These are phyloP conservation scores for Dasyornis broadbenti DNA, from an alignment of 2,113 vertebrate species.

Conservation along the genomic window DNA sequence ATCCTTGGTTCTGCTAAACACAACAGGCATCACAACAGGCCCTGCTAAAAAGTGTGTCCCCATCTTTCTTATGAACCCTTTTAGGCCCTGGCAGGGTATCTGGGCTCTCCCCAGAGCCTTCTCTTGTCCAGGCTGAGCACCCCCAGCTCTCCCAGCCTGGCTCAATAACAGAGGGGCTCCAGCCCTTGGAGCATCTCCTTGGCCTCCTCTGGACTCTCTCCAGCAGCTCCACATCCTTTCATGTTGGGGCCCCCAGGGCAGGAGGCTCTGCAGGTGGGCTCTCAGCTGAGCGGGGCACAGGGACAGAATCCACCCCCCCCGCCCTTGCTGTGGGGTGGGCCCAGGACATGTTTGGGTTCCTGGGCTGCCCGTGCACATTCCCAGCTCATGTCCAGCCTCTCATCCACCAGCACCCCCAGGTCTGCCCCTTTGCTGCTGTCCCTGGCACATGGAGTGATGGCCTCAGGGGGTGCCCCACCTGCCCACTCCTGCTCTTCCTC, in stretches of 20 bases:
- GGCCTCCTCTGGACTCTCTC: not conserved
- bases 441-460: not conserved
- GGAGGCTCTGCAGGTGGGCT: not conserved
- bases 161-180: not conserved
- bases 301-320: not conserved
- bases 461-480: not conserved
- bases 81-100: not conserved
- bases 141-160: not conserved
- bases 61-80: not conserved
- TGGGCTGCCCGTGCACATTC: not conserved
- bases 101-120: not conserved
- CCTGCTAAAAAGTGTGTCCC: not conserved
- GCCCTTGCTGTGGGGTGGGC: not conserved
- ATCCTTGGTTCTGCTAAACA: not conserved
- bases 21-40: not conserved
- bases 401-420: not conserved
- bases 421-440: not conserved
- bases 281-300: not conserved
- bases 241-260: not conserved
- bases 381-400: not conserved
- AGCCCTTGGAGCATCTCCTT: not conserved
- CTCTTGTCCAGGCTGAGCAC: not conserved
- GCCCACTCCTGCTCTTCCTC: not conserved
- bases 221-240: not conserved
- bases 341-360: accelerated